Conservation (phyloP, 2,113 vertebrate species). For the Chelonoidis abingdonii region DNA sequence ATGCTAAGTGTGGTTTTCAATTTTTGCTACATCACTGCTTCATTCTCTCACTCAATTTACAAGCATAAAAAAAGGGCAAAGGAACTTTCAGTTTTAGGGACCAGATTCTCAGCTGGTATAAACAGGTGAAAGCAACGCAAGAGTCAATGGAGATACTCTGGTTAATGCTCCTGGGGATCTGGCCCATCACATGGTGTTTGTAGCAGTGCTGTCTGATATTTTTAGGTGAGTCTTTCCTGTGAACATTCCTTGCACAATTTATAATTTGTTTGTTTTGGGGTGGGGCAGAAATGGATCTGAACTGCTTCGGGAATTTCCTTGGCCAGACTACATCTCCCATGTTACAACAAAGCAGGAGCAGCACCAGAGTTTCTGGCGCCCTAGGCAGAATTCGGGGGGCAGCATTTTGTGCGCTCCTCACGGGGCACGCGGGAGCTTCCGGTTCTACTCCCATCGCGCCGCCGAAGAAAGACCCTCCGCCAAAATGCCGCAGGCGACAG, state of each 20-base stretch:
- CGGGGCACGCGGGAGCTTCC: too few species aligned
- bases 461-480: too few species aligned
- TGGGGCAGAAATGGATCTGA: background rate
- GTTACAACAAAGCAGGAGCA: background rate
- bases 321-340: background rate
- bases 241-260: slow-evolving; percentile 35
- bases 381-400: too few species aligned
- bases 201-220: background rate
- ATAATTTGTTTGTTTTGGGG: background rate
- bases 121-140: background rate
- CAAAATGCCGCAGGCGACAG: too few species aligned
- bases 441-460: too few species aligned
- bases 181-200: background rate
- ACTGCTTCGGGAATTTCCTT: background rate
- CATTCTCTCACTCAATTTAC: background rate
- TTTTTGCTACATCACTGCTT: background rate
- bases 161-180: background rate
- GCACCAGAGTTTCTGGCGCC: too few species aligned
- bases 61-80: background rate
- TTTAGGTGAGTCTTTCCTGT: background rate
- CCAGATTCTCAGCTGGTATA: background rate
- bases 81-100: background rate
- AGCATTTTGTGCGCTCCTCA: too few species aligned
- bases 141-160: background rate
- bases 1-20: background rate